phyloP scores from a whole-genome alignment of 2,797 vertebrate genomes.

The Sciurus carolinensis region DNA sequence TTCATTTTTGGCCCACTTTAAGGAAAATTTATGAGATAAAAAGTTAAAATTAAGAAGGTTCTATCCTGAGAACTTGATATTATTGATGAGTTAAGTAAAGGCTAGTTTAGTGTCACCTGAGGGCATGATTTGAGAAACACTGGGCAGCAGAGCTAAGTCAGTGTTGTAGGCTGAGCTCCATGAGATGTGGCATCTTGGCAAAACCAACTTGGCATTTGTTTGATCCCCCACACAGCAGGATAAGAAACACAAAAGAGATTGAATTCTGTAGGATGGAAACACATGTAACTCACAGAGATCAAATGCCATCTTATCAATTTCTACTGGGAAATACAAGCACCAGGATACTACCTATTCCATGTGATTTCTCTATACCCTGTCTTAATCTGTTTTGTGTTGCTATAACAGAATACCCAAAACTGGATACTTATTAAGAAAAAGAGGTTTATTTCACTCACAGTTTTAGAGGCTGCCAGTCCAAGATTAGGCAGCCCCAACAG shows the following conservation, averaged over 20 bases:
- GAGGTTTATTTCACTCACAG: neutral
- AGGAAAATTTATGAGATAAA: constrained; percentile 63
- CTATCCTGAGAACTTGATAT: neutral
- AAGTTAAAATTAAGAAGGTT: constrained; percentile 37
- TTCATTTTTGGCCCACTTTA: neutral
- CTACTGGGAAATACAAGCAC: neutral
- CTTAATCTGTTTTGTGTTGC: neutral
- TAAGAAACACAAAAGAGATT: neutral
- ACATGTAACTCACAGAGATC: neutral
- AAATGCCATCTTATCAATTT: neutral
- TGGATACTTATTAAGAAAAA: neutral
- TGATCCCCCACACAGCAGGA: neutral
- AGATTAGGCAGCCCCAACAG: neutral
- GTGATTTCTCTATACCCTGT: neutral
- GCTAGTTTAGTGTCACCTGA: neutral
- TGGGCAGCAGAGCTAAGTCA: neutral
- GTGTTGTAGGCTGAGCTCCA: neutral
- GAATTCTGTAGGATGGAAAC: neutral
- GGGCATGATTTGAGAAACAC: neutral
- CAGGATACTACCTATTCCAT: neutral
- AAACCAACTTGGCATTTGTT: neutral
- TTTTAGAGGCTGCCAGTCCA: neutral
- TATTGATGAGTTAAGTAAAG: constrained; percentile 37
- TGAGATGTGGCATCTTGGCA: neutral
- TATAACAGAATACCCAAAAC: neutral